phyloP scores from a whole-genome alignment of 1,140 invertebrate genomes.

The Odontomachus brunneus region DNA sequence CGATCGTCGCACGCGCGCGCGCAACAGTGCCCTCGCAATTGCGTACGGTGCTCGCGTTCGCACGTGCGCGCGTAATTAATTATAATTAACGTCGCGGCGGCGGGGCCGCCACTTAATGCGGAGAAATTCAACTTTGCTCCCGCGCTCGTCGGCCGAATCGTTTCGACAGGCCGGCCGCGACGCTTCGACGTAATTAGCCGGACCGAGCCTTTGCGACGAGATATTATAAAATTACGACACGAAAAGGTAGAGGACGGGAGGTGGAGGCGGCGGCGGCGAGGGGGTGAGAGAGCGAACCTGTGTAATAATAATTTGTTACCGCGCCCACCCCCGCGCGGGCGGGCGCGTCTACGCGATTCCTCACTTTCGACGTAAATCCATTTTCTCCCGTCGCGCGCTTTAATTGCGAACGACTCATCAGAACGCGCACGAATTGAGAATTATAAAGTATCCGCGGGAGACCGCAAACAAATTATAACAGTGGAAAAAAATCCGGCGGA shows the following conservation, averaged over 20 bases:
- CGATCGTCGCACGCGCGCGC: slow-evolving; percentile 1
- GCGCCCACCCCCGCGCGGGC: not conserved
- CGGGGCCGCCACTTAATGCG: slow-evolving; percentile 75
- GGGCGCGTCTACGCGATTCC: slow-evolving; percentile 33
- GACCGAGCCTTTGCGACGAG: slow-evolving; percentile 54
- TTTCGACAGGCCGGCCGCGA: slow-evolving; percentile 40
- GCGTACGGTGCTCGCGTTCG: slow-evolving; percentile 14
- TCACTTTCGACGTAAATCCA: slow-evolving; percentile 60
- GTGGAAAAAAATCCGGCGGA: not conserved
- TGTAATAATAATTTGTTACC: slow-evolving; percentile 56
- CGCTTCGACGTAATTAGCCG: slow-evolving; percentile 63
- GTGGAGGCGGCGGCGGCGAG: not conserved
- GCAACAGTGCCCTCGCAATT: not conserved
- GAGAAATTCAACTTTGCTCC: slow-evolving; percentile 75
- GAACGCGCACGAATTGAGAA: slow-evolving; percentile 50
- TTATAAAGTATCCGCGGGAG: slow-evolving; percentile 16
- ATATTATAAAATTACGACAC: slow-evolving; percentile 50
- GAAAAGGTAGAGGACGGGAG: slow-evolving; percentile 14
- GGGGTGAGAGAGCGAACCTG: not conserved
- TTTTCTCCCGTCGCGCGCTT: slow-evolving; percentile 52
- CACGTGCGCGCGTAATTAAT: slow-evolving; percentile 79
- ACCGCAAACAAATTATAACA: not conserved
- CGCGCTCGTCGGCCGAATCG: slow-evolving; percentile 51
- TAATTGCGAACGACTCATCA: slow-evolving; percentile 57
- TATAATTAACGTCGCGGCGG: slow-evolving; percentile 79